Percentiles rank a stretch among this genome's conserved stretches.
Conservation (phyloP, 2,888 invertebrate genomes). For the Drosophila atripex region DNA sequence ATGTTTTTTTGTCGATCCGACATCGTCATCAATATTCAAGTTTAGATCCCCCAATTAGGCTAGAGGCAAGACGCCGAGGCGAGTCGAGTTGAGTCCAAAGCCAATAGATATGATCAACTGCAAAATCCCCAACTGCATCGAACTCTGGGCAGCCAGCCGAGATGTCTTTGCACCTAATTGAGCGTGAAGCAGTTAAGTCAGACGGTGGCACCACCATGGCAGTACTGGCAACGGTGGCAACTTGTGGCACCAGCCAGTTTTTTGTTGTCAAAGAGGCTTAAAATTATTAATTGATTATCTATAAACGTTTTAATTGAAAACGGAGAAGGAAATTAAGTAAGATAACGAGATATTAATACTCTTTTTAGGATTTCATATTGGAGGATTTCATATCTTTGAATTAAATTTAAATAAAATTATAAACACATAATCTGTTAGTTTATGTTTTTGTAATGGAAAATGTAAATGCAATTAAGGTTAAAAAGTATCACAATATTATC, state of each 20-base stretch:
- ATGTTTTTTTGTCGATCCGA: slow-evolving; percentile 27
- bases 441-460: too few relatives aligned
- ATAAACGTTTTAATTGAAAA: slow-evolving; percentile 77
- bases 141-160: slow-evolving; percentile 32
- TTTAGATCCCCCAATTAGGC: slow-evolving; percentile 71
- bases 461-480: too few relatives aligned
- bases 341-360: slow-evolving; percentile 30
- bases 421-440: too few relatives aligned
- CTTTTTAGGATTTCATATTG: slow-evolving; percentile 10
- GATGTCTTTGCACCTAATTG: slow-evolving; percentile 78
- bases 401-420: too few relatives aligned
- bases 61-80: slow-evolving; percentile 54
- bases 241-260: slow-evolving; percentile 12
- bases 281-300: slow-evolving; percentile 79
- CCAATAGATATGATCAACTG: slow-evolving; percentile 72
- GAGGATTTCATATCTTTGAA: too few relatives aligned
- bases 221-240: slow-evolving; percentile 7
- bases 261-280: slow-evolving; percentile 64
- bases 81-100: slow-evolving; percentile 33
- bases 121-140: slow-evolving; percentile 56
- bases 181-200: slow-evolving; percentile 69
- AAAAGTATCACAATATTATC: too few relatives aligned
- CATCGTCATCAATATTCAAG: slow-evolving; percentile 69
- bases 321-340: background rate
- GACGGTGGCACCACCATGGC: slow-evolving; percentile 1